A percentile compares a stretch with the other conserved stretches of the same genome.
Conservation (phyloP, 2,797 vertebrate species). For the Pelochelys cantorii region DNA sequence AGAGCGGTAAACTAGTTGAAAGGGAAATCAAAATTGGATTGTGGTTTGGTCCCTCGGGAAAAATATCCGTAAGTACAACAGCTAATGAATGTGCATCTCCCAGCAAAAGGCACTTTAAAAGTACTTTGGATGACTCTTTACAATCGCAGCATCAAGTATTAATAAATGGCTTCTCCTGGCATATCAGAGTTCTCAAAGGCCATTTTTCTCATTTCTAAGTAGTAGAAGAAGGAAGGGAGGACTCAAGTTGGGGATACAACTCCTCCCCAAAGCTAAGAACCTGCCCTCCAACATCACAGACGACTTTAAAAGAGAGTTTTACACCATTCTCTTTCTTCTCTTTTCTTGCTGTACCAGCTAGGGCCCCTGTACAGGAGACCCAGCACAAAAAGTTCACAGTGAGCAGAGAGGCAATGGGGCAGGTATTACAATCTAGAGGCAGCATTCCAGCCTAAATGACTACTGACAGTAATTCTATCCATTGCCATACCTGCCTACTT, state of each 20-base stretch:
- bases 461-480: background rate
- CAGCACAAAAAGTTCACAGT: too few species aligned
- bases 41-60: slow-evolving; percentile 27
- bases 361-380: background rate
- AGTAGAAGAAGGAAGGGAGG: background rate
- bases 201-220: slow-evolving; percentile 19
- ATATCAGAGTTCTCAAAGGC: background rate
- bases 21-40: slow-evolving; percentile 63
- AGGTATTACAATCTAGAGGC: too few species aligned
- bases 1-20: slow-evolving; percentile 61
- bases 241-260: background rate
- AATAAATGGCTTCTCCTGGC: slow-evolving; percentile 44
- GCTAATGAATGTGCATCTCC: slow-evolving; percentile 24
- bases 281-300: fast-evolving
- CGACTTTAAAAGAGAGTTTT: background rate
- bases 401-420: too few species aligned
- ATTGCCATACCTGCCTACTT: background rate
- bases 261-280: fast-evolving
- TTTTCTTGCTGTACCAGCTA: background rate
- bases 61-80: slow-evolving; percentile 50
- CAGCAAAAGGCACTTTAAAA: slow-evolving; percentile 47
- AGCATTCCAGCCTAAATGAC: too few species aligned
- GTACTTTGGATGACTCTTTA: slow-evolving; percentile 28
- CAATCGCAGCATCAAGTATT: slow-evolving; percentile 49
- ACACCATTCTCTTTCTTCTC: background rate